Percentiles rank a stretch among this genome's conserved stretches.
Evolutionary conservation across 1,140 invertebrate species (phyloP).

Genomic region (Drosophila melanica): DNA sequence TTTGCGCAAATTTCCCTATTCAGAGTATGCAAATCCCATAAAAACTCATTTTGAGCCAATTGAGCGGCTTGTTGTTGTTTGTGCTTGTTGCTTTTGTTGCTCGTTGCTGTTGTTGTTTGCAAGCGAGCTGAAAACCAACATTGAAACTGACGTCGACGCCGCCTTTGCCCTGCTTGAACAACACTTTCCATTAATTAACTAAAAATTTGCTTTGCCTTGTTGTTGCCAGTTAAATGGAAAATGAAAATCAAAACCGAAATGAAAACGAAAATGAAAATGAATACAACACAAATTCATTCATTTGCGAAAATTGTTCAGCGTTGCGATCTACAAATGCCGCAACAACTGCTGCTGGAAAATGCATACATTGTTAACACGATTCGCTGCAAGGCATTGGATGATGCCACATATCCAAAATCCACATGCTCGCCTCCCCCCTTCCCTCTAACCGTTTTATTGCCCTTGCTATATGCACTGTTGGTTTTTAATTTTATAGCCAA

Average conservation of each 20-base stretch:
- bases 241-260: slow-evolving; percentile 7
- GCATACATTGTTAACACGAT: slow-evolving; percentile 56
- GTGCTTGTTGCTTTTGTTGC: slow-evolving; percentile 1
- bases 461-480: slow-evolving; percentile 49
- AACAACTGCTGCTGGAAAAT: slow-evolving; percentile 18
- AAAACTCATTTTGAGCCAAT: slow-evolving; percentile 81
- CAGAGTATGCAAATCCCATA: slow-evolving; percentile 78
- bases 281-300: slow-evolving; percentile 64
- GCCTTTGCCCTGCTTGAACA: slow-evolving; percentile 3
- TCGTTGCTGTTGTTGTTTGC: slow-evolving; percentile 26
- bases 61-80: slow-evolving; percentile 67
- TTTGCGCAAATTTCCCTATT: slow-evolving; percentile 71
- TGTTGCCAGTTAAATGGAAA: slow-evolving; percentile 33
- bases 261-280: slow-evolving; percentile 30
- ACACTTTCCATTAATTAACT: slow-evolving; percentile 65
- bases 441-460: background rate
- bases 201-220: slow-evolving; percentile 56
- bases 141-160: slow-evolving; percentile 22
- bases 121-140: slow-evolving; percentile 57
- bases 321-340: slow-evolving; percentile 45
- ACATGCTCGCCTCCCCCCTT: background rate
- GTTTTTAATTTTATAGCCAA: slow-evolving; percentile 81
- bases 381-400: slow-evolving; percentile 30
- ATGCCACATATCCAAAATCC: slow-evolving; percentile 34
- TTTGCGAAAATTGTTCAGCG: slow-evolving; percentile 67